Evolutionary conservation across 92 coral and sea anemone species (phyloP).

Genomic region (Meandrina meandrites): DNA sequence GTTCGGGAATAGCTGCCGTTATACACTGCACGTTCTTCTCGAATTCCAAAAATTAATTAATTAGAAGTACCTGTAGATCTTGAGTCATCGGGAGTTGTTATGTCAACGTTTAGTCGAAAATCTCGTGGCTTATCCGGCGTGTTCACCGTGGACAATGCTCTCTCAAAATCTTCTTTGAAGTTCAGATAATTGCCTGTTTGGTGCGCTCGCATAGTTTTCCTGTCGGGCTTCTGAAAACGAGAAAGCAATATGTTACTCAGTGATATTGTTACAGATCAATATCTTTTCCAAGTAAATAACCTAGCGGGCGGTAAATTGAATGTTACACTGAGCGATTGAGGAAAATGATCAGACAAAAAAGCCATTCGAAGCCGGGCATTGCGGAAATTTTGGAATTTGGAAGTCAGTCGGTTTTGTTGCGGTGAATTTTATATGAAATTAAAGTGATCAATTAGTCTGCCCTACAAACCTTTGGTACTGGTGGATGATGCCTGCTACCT

Average conservation of each 20-base stretch:
- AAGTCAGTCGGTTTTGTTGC: neutral
- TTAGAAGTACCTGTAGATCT: constrained; percentile 36
- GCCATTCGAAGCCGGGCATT: neutral
- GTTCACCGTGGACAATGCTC: constrained; percentile 45
- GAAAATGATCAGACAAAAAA: neutral
- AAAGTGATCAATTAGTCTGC: neutral
- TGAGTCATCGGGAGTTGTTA: constrained; percentile 18
- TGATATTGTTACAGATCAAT: neutral
- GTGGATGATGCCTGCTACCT: constrained; percentile 66
- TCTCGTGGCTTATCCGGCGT: constrained; percentile 9
- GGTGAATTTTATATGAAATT: neutral
- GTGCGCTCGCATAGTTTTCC: constrained; percentile 68
- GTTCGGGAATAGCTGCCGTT: neutral
- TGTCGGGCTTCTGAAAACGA: constrained; percentile 62
- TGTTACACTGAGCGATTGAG: neutral
- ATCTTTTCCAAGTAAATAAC: neutral
- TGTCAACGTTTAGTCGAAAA: constrained; percentile 20
- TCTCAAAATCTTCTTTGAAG: constrained; percentile 78
- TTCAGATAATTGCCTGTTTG: constrained; percentile 78
- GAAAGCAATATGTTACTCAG: neutral
- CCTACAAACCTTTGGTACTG: constrained; percentile 74
- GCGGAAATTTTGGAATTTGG: neutral
- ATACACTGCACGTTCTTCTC: neutral
- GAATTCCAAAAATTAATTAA: neutral
- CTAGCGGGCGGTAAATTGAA: neutral